These are phyloP conservation scores for Rhimphoctona megacephalus DNA, from an alignment of 2,888 invertebrate species.

Conservation along the genomic window DNA sequence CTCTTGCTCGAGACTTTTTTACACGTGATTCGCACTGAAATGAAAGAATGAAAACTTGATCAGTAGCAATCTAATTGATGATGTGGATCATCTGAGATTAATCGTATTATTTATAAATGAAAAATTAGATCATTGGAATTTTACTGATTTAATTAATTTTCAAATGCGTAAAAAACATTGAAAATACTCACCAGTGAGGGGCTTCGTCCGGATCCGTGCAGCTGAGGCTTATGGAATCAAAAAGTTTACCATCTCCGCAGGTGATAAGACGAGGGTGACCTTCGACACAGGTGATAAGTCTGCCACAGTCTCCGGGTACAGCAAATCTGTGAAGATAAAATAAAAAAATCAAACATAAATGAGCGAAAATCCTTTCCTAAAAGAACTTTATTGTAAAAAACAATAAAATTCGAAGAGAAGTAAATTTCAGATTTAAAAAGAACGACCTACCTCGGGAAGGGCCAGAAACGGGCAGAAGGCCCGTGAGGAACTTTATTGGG, in stretches of 20 bases:
- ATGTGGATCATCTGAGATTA: not conserved
- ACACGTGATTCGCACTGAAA: slow-evolving; percentile 77
- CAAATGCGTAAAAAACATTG: not conserved
- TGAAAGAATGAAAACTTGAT: slow-evolving; percentile 18
- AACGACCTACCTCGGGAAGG: slow-evolving; percentile 89
- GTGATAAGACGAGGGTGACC: slow-evolving; percentile 94
- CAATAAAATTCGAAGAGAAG: not conserved
- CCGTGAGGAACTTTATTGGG: slow-evolving; percentile 94
- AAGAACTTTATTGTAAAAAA: not conserved
- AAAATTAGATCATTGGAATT: not conserved
- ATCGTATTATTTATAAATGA: not conserved
- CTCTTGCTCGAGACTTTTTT: slow-evolving; percentile 58
- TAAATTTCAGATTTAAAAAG: not conserved
- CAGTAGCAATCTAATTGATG: not conserved
- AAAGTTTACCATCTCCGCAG: slow-evolving; percentile 95
- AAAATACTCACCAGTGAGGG: slow-evolving; percentile 82
- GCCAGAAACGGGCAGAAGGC: slow-evolving; percentile 95
- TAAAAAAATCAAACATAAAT: slow-evolving; percentile 1
- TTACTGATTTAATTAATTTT: not conserved
- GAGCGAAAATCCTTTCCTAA: not conserved
- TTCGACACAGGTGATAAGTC: slow-evolving; percentile 96
- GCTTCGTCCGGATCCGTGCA: slow-evolving; percentile 91
- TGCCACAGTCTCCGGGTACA: slow-evolving; percentile 94
- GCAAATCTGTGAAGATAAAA: slow-evolving; percentile 88
- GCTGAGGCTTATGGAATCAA: slow-evolving; percentile 93